phyloP scores from a whole-genome alignment of 1,140 invertebrate species.

The Lerema accius region DNA sequence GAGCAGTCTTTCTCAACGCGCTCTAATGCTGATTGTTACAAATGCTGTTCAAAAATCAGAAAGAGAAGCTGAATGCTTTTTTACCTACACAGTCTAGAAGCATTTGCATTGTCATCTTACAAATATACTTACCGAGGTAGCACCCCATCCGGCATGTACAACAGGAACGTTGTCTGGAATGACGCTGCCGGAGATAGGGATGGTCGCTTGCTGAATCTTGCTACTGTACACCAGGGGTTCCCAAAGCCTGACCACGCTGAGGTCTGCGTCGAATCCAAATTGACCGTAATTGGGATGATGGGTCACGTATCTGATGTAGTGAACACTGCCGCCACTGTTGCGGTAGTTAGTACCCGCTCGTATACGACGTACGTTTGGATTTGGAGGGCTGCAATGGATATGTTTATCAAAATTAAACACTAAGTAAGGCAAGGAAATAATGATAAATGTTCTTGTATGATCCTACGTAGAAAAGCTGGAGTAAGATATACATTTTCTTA shows the following conservation, averaged over 20 bases:
- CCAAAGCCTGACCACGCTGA: slow-evolving; percentile 41
- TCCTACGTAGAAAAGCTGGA: too few species aligned
- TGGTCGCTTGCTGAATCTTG: slow-evolving; percentile 39
- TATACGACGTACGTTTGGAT: slow-evolving; percentile 37
- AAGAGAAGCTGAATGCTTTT: too few species aligned
- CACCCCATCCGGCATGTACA: slow-evolving; percentile 54
- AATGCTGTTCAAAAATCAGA: too few species aligned
- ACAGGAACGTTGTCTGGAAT: slow-evolving; percentile 47
- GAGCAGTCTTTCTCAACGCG: too few species aligned
- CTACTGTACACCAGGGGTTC: slow-evolving; percentile 22
- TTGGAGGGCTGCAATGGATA: slow-evolving; percentile 35
- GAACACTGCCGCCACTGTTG: slow-evolving; percentile 35
- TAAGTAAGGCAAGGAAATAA: too few species aligned
- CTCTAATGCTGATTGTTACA: too few species aligned
- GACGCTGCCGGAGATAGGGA: slow-evolving; percentile 29
- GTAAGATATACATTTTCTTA: too few species aligned
- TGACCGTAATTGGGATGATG: slow-evolving; percentile 48
- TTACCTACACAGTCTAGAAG: too few species aligned
- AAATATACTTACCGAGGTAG: slow-evolving; percentile 42
- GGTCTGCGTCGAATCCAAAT: slow-evolving; percentile 43
- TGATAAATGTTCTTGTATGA: too few species aligned
- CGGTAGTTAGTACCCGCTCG: slow-evolving; percentile 43
- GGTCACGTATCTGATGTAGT: slow-evolving; percentile 14
- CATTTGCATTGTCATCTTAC: too few species aligned
- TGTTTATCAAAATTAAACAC: too few species aligned